Conservation (phyloP, 2,888 invertebrate species). For the Hirtodrosophila cameraria region DNA sequence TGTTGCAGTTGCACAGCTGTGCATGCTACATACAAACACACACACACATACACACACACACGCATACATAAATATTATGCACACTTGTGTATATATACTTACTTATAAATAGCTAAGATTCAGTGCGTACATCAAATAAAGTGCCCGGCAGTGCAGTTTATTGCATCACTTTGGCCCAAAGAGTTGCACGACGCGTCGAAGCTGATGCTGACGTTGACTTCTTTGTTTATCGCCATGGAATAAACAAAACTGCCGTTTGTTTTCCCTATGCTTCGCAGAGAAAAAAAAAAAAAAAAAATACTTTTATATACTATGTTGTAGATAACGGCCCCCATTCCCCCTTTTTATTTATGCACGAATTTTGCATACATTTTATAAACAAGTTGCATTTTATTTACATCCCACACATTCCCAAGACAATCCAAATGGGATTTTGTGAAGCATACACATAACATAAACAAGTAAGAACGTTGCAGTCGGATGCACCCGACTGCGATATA, state of each 20-base stretch:
- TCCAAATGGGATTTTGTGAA: constrained; percentile 22
- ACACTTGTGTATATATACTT: neutral
- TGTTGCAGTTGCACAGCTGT: constrained; percentile 17
- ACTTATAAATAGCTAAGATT: constrained; percentile 54
- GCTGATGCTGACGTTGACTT: constrained; percentile 5
- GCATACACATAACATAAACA: constrained; percentile 5
- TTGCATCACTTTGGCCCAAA: constrained; percentile 40
- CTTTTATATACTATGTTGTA: constrained; percentile 64
- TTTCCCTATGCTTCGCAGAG: constrained; percentile 14
- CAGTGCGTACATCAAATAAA: constrained; percentile 35
- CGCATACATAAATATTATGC: neutral
- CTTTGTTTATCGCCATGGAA: too few relatives aligned
- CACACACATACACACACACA: constrained; percentile 2
- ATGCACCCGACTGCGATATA: too few relatives aligned
- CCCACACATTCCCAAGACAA: constrained; percentile 46
- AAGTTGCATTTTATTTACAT: constrained; percentile 44
- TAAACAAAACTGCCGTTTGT: constrained; percentile 54
- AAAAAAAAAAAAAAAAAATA: constrained; percentile 29
- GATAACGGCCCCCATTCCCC: constrained; percentile 14
- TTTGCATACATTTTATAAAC: constrained; percentile 37
- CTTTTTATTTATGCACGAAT: constrained; percentile 12
- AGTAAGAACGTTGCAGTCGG: constrained; percentile 44
- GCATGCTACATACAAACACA: constrained; percentile 2
- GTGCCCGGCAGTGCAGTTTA: constrained; percentile 39
- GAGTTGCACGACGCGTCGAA: constrained; percentile 35